Evolutionary conservation across 2,797 vertebrate species (phyloP), one percentile per base, ranked within the genome.

Genomic region (Sebastes steindachneri): DNA sequence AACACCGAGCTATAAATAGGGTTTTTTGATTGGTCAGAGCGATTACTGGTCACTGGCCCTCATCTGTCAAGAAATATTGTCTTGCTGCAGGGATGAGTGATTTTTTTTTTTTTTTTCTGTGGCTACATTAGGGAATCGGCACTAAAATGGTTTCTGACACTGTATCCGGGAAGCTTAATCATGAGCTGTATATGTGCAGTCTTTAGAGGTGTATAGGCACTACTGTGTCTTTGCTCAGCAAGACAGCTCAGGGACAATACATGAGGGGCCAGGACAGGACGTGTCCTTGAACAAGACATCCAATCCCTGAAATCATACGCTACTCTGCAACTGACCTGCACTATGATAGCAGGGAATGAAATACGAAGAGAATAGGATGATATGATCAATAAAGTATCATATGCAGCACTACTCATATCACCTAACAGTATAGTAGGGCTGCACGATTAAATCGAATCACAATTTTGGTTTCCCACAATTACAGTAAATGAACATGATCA

Each of bases 241-340:
- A 35, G 54, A 78, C 41, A 57, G 67, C 80, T 45, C 62, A 48
- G 31, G 64, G 48, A 59, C 37, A 77, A 53, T 31, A 58, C 48
- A 60, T 2, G 9, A 75, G 26, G 59, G 59, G 62, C 37, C 14
- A 57, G 78, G 83, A 88, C 14, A 57, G 78, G 83, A 88, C 70
- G 58, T 89, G 84, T 88, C 90, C 88, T 89, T 91, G 83, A 93
- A 72, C 67, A 31, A 84, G 73, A 83, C 54, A 75, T 71, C 51
- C 54, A 79, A 48, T 66, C 70, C 73, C 31, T 80, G 53, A 86
- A 90, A 82, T 79, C 67, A 33, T 76, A 21, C 14, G 37, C 64
- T 41, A 0, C 58, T 79, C 70, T 63, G 69, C 69, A 60, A 77
- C 67, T 55, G 73, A 83, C 63, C 33, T 53, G 54, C 26, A 15